These are phyloP conservation scores for Pitangus sulphuratus DNA, from an alignment of 2,797 vertebrate species.

Conservation along the genomic window DNA sequence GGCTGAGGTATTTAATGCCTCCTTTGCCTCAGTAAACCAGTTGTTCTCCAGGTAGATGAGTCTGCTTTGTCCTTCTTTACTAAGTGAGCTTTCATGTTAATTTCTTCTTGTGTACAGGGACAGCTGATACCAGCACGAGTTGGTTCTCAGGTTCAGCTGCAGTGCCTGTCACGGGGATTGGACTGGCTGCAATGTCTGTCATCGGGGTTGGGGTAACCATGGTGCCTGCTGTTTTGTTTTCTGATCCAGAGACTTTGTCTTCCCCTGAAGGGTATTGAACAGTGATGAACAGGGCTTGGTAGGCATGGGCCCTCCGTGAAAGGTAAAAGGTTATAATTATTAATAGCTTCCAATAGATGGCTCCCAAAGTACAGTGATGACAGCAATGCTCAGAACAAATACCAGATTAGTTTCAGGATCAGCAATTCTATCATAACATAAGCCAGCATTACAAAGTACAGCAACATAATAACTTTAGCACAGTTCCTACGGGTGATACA, in stretches of 20 bases:
- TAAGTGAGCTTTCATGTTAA: not conserved
- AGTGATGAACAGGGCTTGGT: not conserved
- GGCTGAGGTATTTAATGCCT: not conserved
- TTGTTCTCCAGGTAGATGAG: not conserved
- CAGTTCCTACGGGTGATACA: not conserved
- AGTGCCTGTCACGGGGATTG: not conserved
- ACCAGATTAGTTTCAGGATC: not conserved
- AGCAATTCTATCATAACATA: not conserved
- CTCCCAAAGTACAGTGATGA: not conserved
- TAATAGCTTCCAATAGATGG: not conserved
- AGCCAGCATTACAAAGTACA: not conserved
- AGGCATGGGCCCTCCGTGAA: not conserved
- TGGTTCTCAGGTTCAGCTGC: not conserved
- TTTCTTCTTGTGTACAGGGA: not conserved
- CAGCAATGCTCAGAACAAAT: not conserved
- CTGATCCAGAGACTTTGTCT: not conserved
- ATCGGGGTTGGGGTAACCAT: not conserved
- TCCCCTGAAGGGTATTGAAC: not conserved
- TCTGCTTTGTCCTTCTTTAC: not conserved
- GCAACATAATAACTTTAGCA: not conserved
- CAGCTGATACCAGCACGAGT: fast-evolving
- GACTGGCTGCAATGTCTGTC: not conserved
- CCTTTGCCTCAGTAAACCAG: not conserved
- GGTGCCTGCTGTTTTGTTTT: not conserved
- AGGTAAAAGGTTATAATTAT: not conserved